Conservation (phyloP, 2,113 vertebrate genomes). For the Nesoenas mayeri region DNA sequence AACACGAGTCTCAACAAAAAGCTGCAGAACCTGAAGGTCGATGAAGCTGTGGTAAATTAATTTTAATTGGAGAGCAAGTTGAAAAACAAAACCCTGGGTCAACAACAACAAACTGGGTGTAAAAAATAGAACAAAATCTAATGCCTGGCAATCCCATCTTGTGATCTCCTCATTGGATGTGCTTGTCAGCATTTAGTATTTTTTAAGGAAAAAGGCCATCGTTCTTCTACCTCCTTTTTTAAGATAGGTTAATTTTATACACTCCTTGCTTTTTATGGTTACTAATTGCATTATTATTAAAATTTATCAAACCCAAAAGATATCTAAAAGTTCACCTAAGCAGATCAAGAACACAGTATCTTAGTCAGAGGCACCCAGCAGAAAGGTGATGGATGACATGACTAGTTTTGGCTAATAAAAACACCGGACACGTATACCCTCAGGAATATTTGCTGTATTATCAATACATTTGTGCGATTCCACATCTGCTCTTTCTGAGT, state of each 20-base stretch:
- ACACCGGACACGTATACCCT: neutral
- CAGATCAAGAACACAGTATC: neutral
- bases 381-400: neutral
- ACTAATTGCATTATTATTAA: neutral
- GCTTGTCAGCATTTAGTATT: neutral
- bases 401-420: neutral
- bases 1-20: neutral
- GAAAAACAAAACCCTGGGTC: neutral
- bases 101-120: neutral
- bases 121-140: neutral
- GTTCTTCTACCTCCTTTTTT: neutral
- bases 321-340: neutral
- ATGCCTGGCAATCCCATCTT: neutral
- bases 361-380: neutral
- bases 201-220: neutral
- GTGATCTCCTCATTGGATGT: neutral
- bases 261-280: neutral
- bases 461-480: neutral
- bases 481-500: neutral
- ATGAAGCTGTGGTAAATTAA: neutral
- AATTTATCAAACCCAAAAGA: neutral
- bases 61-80: neutral
- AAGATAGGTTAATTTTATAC: neutral
- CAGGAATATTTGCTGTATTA: neutral
- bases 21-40: neutral